Base-by-base conservation (phyloP, 2,113 vertebrate genomes). In the Pungitius pungitius region DNA sequence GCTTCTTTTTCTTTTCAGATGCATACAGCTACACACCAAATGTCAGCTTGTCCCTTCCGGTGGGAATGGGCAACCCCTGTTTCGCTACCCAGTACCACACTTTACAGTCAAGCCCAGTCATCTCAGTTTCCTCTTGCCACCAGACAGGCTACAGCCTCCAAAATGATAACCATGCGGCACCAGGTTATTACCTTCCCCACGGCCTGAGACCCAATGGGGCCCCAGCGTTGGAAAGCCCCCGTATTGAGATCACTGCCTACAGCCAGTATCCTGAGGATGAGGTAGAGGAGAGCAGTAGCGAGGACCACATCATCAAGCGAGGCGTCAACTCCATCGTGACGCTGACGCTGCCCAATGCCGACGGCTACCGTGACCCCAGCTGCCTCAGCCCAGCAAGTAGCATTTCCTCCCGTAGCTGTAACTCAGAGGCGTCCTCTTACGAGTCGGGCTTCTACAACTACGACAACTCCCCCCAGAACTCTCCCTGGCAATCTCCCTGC, bases 171-270 rank as follows among this genome's bases (percentile, higher is more conserved):
- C 93, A 87, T 37, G 65, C 92, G 57, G 91, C 94, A 20, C 77
- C 95, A 0, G 91, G 95, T 42, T 99, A 96, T 80, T 98, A 97
- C 77, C 86, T 98, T 75, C 84, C 95, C 0, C 93, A 95, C 0
- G 89, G 89, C 60, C 57, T 94, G 56, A 92, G 96, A 87, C 95
- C 96, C 60, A 96, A 95, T 3, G 96, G 96, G 6, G 95, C 95
- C 8, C 96, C 95, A 0, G 85, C 96, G 0, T 85, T 98, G 79
- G 97, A 99, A 85, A 99, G 97, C 75, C 97, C 97, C 1, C 95
- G 97, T 42, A 99, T 99, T 20, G 97, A 99, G 92, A 99, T 99
- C 88, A 99, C 97, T 0, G 94, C 97, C 35, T 99, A 97, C 83
- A 91, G 92, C 88, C 97, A 95, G 76, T 96, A 96, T 71, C 94